These are phyloP conservation scores for Mechanitis mazaeus DNA, from an alignment of 2,888 invertebrate genomes.

Conservation along the genomic window DNA sequence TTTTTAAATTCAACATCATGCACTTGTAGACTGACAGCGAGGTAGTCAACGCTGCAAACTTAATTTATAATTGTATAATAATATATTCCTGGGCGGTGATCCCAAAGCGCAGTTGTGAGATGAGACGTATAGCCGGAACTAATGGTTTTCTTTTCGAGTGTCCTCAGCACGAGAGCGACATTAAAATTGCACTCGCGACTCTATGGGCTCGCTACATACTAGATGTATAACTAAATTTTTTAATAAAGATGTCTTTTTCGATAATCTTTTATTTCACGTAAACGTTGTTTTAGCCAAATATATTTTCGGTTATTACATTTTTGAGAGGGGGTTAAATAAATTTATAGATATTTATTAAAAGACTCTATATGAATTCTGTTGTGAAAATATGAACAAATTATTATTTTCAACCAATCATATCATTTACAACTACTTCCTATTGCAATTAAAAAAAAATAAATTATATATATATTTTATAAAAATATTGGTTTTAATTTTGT, in stretches of 20 bases:
- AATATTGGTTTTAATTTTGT: too few relatives aligned
- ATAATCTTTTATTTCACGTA: too few relatives aligned
- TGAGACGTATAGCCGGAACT: constrained; percentile 73
- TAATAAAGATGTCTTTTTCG: background rate
- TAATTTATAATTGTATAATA: background rate
- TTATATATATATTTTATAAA: too few relatives aligned
- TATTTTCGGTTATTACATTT: background rate
- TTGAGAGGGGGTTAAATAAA: too few relatives aligned
- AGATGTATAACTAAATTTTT: background rate
- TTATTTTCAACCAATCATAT: too few relatives aligned
- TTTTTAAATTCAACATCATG: too few relatives aligned
- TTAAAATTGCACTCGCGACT: constrained; percentile 63
- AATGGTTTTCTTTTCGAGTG: constrained; percentile 62
- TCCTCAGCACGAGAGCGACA: constrained; percentile 68
- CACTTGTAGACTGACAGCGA: too few relatives aligned
- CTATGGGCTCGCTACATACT: constrained; percentile 62
- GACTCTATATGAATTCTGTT: background rate
- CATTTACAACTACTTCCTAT: too few relatives aligned
- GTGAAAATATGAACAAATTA: background rate
- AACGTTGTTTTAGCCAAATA: too few relatives aligned
- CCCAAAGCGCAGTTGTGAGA: constrained; percentile 54
- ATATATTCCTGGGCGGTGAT: constrained; percentile 70
- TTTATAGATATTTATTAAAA: too few relatives aligned
- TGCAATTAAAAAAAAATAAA: too few relatives aligned
- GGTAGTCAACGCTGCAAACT: too few relatives aligned